Evolutionary conservation across 1,140 invertebrate species (phyloP).

Genomic region (Cotesia vestalis): DNA sequence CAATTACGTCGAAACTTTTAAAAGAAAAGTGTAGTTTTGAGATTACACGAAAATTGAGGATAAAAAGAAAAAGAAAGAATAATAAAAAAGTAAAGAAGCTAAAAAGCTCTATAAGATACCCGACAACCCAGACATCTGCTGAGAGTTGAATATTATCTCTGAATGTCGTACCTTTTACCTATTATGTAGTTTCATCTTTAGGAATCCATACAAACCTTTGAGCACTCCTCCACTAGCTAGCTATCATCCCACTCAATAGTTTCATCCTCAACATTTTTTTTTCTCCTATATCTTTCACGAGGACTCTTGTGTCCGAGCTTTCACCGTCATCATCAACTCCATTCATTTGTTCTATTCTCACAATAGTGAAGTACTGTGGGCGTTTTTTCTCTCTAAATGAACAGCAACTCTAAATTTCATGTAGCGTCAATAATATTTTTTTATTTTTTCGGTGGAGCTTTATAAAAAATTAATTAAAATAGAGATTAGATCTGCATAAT

Average conservation of each 20-base stretch:
- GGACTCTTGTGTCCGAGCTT: slow-evolving; percentile 20
- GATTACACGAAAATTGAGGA: slow-evolving; percentile 10
- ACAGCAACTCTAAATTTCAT: background rate
- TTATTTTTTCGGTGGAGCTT: background rate
- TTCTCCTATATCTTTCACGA: slow-evolving; percentile 6
- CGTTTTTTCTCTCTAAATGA: slow-evolving; percentile 15
- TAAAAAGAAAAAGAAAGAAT: slow-evolving; percentile 22
- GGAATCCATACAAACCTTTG: slow-evolving; percentile 28
- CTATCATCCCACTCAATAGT: slow-evolving; percentile 29
- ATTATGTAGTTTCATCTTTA: slow-evolving; percentile 16
- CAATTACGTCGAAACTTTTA: slow-evolving; percentile 8
- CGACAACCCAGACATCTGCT: slow-evolving; percentile 27
- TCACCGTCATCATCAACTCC: slow-evolving; percentile 19
- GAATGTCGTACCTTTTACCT: slow-evolving; percentile 19
- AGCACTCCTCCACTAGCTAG: slow-evolving; percentile 23
- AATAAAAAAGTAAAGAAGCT: slow-evolving; percentile 21
- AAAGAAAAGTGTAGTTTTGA: slow-evolving; percentile 23
- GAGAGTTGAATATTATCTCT: slow-evolving; percentile 24
- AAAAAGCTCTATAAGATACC: slow-evolving; percentile 26
- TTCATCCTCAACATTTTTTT: slow-evolving; percentile 25
- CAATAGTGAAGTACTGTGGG: slow-evolving; percentile 18
- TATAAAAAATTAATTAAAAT: too few species aligned
- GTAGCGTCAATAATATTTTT: background rate
- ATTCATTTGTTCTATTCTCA: slow-evolving; percentile 17
- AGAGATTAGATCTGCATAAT: too few species aligned